phyloP scores from a whole-genome alignment of 2,888 invertebrate species.

The Sarcophaga caerulescens region DNA sequence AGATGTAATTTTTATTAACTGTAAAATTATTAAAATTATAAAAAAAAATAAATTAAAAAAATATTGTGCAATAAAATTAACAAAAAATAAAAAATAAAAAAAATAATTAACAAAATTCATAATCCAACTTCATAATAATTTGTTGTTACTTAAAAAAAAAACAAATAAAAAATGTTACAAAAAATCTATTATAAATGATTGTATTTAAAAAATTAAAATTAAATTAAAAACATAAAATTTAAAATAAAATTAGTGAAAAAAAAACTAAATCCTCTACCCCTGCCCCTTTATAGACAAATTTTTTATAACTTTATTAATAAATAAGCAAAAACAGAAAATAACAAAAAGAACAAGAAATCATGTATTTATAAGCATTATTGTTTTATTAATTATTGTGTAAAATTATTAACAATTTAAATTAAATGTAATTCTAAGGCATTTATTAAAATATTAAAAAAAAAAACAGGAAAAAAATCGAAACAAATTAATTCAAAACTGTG shows the following conservation, averaged over 20 bases:
- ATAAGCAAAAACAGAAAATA: slow-evolving; percentile 25
- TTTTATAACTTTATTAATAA: slow-evolving; percentile 27
- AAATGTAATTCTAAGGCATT: slow-evolving; percentile 50
- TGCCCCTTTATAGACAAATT: slow-evolving; percentile 33
- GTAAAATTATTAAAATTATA: background rate
- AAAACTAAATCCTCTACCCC: background rate
- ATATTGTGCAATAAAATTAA: background rate
- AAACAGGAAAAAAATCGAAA: background rate
- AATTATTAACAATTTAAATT: slow-evolving; percentile 17
- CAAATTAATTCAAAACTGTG: slow-evolving; percentile 24
- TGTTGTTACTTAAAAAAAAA: slow-evolving; percentile 1
- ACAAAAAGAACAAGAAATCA: slow-evolving; percentile 35
- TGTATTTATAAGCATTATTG: slow-evolving; percentile 60
- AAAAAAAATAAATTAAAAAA: slow-evolving; percentile 19
- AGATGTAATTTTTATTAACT: background rate
- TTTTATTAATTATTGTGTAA: slow-evolving; percentile 68
- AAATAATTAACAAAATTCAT: background rate
- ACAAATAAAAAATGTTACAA: slow-evolving; percentile 9
- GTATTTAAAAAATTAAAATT: slow-evolving; percentile 52
- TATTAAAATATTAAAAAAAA: slow-evolving; percentile 55
- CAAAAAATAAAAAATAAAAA: background rate
- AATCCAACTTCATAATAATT: too few species aligned
- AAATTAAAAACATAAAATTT: slow-evolving; percentile 49
- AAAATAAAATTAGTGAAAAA: slow-evolving; percentile 33
- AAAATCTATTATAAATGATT: slow-evolving; percentile 25